Base-by-base conservation (phyloP, 2,888 invertebrate genomes). In the Oscheius sp. region DNA sequence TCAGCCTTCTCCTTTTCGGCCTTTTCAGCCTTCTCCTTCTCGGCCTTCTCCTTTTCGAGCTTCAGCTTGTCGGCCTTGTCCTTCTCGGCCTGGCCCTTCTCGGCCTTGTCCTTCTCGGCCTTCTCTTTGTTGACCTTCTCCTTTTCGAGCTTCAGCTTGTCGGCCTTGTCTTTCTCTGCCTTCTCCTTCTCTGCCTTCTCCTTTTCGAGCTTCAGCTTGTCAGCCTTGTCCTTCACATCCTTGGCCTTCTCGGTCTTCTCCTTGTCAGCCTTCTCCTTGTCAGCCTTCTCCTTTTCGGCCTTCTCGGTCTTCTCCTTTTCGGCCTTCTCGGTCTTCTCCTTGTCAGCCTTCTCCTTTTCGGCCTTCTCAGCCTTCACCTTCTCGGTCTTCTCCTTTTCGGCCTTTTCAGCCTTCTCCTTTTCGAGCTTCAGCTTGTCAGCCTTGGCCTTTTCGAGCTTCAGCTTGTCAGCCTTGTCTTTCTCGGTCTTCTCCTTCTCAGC, bases 371-470 rank as follows among this genome's bases (percentile, higher is more conserved):
- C 61, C 58, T 70, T 58, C 29, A 53, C 29, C 55, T 46, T 43
- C n/a, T 73, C 73, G 13, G 49, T 69, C 58, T 73, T 72, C 68
- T 70, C 58, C 45, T 66, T 66, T 59, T 68, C 69, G 18, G 9
- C 43, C 27, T 64, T 49, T 25, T 46, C 49, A 16, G 25, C 49
- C 64, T 64, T 64, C 12, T 49, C 49, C 64, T 64, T 64, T 25
- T 64, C 64, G 64, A 25, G 3, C 29, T 64, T 64, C 25, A 13
- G 25, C 49, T 46, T 64, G 2, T 64, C 64, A 7, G 49, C 23
- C 49, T 64, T 49, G 45, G 43, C 16, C 66, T 66, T 66, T 13
- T 45, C 53, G n/a, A 52, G 29, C 53, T 66, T 53, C 6, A 27
- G 52, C 41, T 66, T 53, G 29, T 66, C 53, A 12, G 35, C 29